Evolutionary conservation across 2,797 vertebrate species (phyloP), one percentile per base, ranked within the genome.

Genomic region (Poeciliopsis turneri): DNA sequence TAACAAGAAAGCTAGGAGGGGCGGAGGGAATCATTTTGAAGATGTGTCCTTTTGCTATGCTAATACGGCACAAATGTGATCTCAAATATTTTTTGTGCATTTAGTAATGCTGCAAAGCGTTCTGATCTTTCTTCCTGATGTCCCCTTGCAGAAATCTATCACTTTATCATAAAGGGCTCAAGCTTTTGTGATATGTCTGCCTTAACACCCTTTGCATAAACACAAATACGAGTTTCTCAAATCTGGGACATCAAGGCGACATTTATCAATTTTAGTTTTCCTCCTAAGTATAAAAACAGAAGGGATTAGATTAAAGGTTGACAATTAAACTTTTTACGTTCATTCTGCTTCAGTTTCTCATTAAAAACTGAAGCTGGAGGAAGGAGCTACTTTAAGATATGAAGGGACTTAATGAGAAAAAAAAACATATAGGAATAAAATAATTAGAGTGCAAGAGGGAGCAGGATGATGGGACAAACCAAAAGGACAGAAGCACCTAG

Each of bases 131-230:
- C 79, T 78, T 72, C 69, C 74, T 73, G 75, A 78, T 74, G 78
- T 84, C 87, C 73, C 81, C 78, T 15, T 53, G 57, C 74, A 4
- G n/a, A 77, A 61, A 86, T 88, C 79, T 79, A 90, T 89, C 36
- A 30, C 78, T 90, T 84, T 72, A 78, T 85, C 84, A 87, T 77
- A 78, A 80, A 71, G 81, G 77, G 73, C 75, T 78, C 74, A 66
- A 84, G 83, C 72, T 61, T 89, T 78, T 84, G 85, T 89, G 87
- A 91, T 72, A 83, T 79, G 36, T 49, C 47, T 83, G 73, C 78
- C 87, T 81, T 53, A 30, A 66, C 68, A 82, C 82, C 81, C 74
- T 85, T 75, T 81, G 80, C 80, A 84, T 82, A 86, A 79, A 83
- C 82, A 84, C 77, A 75, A 43, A 82, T 76, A 79, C 73, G 47